These are phyloP conservation scores for Brachionus plicatilis DNA, from an alignment of 1,140 invertebrate species.

Conservation along the genomic window DNA sequence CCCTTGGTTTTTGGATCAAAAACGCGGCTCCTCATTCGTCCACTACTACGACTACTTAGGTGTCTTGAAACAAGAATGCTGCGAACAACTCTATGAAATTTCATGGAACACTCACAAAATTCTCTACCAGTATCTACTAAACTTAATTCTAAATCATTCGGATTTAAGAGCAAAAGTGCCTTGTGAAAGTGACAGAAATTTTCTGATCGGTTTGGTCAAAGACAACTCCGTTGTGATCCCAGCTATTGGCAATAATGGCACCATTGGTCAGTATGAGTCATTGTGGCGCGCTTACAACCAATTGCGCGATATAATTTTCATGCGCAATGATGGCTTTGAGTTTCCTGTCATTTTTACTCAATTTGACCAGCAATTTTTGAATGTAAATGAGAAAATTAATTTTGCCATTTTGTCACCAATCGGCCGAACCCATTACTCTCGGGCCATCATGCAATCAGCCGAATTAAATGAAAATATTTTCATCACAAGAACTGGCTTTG, in stretches of 20 bases:
- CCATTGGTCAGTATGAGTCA: not conserved
- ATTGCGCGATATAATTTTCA: not conserved
- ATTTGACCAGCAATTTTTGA: not conserved
- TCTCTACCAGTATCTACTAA: not conserved
- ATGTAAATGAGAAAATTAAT: not conserved
- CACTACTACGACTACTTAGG: not conserved
- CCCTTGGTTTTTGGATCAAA: not conserved
- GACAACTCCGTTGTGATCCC: not conserved
- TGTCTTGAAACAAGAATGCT: not conserved
- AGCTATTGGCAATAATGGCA: not conserved
- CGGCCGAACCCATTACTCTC: not conserved
- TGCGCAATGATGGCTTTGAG: not conserved
- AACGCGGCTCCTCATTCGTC: not conserved
- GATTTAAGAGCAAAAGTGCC: not conserved
- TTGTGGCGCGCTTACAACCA: not conserved
- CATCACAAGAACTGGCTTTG: not conserved
- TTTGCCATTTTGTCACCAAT: conserved; percentile 1
- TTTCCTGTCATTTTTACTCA: not conserved
- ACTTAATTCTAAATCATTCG: not conserved
- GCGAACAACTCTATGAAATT: not conserved
- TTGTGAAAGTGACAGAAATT: not conserved
- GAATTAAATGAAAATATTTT: not conserved
- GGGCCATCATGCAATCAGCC: not conserved
- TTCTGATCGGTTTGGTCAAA: not conserved
- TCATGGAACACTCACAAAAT: not conserved